Conservation (phyloP, 2,113 vertebrate species). For the Amphilophus citrinellus region DNA sequence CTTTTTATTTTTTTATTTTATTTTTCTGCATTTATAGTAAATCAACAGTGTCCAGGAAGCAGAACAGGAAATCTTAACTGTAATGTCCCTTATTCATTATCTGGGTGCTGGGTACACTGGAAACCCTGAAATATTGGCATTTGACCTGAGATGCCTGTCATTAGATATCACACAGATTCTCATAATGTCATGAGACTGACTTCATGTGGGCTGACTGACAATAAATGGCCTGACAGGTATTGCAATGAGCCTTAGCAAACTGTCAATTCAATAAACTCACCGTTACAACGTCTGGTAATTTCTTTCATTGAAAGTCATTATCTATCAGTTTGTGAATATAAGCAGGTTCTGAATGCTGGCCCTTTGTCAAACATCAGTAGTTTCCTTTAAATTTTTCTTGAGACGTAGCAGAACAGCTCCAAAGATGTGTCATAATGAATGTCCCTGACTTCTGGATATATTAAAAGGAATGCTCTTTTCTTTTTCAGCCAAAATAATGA, state of each 20-base stretch:
- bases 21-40: neutral
- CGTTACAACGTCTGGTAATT: neutral
- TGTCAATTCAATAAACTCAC: neutral
- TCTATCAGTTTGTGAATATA: slow-evolving; percentile 17
- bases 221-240: neutral
- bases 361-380: neutral
- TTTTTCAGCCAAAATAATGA: slow-evolving; percentile 43
- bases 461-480: slow-evolving; percentile 44
- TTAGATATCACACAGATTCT: neutral
- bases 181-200: neutral
- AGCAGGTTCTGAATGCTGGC: neutral
- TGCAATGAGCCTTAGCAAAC: neutral
- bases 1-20: too few species aligned
- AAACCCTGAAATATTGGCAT: neutral
- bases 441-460: slow-evolving; percentile 20
- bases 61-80: neutral
- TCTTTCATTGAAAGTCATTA: slow-evolving; percentile 25
- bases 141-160: neutral
- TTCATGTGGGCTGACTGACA: neutral
- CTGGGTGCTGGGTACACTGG: neutral
- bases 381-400: slow-evolving; percentile 16
- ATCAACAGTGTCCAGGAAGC: neutral
- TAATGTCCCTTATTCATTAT: neutral
- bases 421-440: slow-evolving; percentile 34
- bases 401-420: slow-evolving; percentile 24